Conservation (phyloP, 2,797 vertebrate species). For the Danio choprae region DNA sequence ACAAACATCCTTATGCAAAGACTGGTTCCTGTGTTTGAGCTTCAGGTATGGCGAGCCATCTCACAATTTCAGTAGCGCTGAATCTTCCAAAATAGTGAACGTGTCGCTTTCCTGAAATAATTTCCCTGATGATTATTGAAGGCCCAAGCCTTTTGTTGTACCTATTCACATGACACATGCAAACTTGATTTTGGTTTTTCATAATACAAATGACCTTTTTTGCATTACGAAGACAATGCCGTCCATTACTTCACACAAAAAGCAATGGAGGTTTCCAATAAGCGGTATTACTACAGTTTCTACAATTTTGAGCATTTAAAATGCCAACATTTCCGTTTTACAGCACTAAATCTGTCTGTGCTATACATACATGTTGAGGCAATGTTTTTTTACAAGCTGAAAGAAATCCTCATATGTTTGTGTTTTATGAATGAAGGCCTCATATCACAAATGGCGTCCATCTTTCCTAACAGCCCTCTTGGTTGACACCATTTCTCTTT, state of each 20-base stretch:
- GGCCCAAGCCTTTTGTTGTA: constrained; percentile 17
- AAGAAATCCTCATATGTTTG: constrained; percentile 45
- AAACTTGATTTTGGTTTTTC: constrained; percentile 24
- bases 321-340: constrained; percentile 28
- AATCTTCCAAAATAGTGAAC: constrained; percentile 44
- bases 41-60: constrained; percentile 9
- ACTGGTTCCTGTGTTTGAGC: constrained; percentile 28
- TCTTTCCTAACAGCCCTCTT: constrained; percentile 18
- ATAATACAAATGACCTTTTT: neutral
- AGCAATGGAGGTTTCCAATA: constrained; percentile 17
- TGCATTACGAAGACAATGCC: constrained; percentile 26
- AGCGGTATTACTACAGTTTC: constrained; percentile 18
- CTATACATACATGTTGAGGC: constrained; percentile 47
- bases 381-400: constrained; percentile 43
- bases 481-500: constrained; percentile 44
- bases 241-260: constrained; percentile 1
- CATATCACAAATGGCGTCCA: constrained; percentile 41
- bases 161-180: constrained; percentile 38
- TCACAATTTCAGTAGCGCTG: constrained; percentile 35
- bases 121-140: constrained; percentile 55
- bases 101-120: constrained; percentile 28
- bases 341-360: constrained; percentile 44
- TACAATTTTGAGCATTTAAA: constrained; percentile 44
- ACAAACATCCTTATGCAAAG: constrained; percentile 33
- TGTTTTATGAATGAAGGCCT: constrained; percentile 59